Base-by-base conservation (phyloP, 2,113 vertebrate species). In the Pitta sordida region DNA sequence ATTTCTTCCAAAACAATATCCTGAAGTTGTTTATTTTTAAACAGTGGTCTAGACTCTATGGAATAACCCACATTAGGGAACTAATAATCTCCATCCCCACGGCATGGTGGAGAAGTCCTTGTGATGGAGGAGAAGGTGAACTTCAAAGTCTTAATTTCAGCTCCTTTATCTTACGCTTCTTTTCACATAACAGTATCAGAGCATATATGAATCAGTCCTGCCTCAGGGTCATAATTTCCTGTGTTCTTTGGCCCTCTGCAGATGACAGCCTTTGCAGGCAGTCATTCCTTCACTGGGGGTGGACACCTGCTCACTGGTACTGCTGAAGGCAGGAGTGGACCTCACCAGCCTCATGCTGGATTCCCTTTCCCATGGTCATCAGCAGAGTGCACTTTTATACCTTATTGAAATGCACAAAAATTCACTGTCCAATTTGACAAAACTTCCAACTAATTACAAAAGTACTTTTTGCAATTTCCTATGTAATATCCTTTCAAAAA, bases 401-500 rank as follows among this genome's bases (percentile, higher is more conserved):
- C 51, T 88, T 11, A 59, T 15, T 92, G 84, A 93, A 90, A 95
- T 41, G 62, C 62, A 90, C 83, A 62, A 80, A 94, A 95, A 81
- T 53, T 79, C 63, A 19, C 73, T 32, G 68, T 34, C 71, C 93
- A 88, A 93, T 91, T 86, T 82, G 65, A 65, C 58, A 78, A 77
- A 94, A 93, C 75, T 77, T 74, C 48, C 71, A 84, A 94, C 83
- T 89, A 89, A 96, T 95, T 96, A 53, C 91, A 75, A 95, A n/a
- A 93, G 91, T 77, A 74, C 77, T 90, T 93, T 90, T 62, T 93
- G 67, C 90, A 91, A 95, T 95, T 93, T 95, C 93, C 93, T 39
- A 69, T 84, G 69, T 70, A 95, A 95, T 88, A 93, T 74, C 49
- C 68, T 96, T 97, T 96, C 78, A 94, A 86, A 94, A 86, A 90